Base-by-base conservation (phyloP, 2,797 vertebrate genomes). In the Urophycis tenuis region DNA sequence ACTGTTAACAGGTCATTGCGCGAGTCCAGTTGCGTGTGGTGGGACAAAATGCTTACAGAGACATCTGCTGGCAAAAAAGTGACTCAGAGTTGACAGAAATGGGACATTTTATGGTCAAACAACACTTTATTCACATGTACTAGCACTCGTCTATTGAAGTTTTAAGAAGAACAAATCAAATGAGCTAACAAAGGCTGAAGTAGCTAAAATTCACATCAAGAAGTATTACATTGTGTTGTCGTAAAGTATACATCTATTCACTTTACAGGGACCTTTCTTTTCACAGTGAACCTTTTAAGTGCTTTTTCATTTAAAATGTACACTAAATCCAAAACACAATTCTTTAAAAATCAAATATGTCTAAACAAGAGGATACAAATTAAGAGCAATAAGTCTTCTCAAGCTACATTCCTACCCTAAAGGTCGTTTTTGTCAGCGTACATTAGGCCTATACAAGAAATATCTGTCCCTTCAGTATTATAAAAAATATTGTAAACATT, bases 401-500 rank as follows among this genome's bases (percentile, higher is more conserved):
- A 84, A 84, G 85, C 85, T 87, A 89, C 84, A 76, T 85, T 81
- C 87, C 81, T 82, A 85, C 76, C 76, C 82, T 82, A 81, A 79
- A 81, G 78, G 80, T 87, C 80, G 85, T 83, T 81, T 60, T 88
- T 87, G 81, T 84, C 81, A 82, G 75, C 80, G n/a, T 86, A 78
- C 85, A 86, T 87, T 80, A 39, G 36, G 36, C 36, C 36, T 39
- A 80, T 85, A 89, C 87, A 89, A 82, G 79, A 45, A 85, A 91
- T 83, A 84, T 87, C 84, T 87, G 89, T 87, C 87, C 85, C 87
- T 85, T 88, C 85, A 86, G 86, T 88, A 87, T 92, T 91, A 92
- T 92, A 92, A 91, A 93, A 93, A 92, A 93, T 92, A 92, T 90
- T 89, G 89, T 91, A 91, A 92, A 91, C 90, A 92, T 92, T 91